Conservation (phyloP, 2,888 invertebrate species). For the Polydrusus tereticollis region DNA sequence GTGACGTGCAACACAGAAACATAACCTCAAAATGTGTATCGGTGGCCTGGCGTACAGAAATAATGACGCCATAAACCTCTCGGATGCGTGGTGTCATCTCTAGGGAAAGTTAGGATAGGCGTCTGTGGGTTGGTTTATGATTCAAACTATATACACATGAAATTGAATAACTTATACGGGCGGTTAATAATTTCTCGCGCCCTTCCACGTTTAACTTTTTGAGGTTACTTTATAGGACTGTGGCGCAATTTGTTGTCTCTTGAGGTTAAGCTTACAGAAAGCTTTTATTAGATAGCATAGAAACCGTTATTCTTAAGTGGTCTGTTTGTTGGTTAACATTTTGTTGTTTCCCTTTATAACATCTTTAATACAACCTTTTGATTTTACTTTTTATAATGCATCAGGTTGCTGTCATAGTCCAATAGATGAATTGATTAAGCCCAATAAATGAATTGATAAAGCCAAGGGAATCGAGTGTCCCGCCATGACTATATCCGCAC, state of each 20-base stretch:
- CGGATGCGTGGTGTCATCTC: constrained; percentile 41
- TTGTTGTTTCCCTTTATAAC: no score
- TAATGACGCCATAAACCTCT: constrained; percentile 51
- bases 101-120: constrained; percentile 33
- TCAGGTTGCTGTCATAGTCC: no score
- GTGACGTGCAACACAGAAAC: constrained; percentile 50
- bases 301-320: no score
- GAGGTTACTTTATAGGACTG: not conserved
- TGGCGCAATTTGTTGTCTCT: not conserved
- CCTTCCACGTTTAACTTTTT: constrained; percentile 3
- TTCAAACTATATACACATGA: constrained; percentile 16
- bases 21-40: constrained; percentile 55
- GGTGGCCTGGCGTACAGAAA: constrained; percentile 51
- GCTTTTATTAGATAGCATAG: not conserved
- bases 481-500: no score
- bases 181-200: constrained; percentile 38
- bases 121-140: constrained; percentile 35
- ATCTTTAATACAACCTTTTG: no score
- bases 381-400: no score
- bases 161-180: constrained; percentile 31
- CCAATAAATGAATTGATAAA: no score
- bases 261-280: not conserved
- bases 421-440: no score
- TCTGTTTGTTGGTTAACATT: no score
- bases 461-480: no score